Evolutionary conservation across 1,140 invertebrate species (phyloP).

Genomic region (Eueides isabella): DNA sequence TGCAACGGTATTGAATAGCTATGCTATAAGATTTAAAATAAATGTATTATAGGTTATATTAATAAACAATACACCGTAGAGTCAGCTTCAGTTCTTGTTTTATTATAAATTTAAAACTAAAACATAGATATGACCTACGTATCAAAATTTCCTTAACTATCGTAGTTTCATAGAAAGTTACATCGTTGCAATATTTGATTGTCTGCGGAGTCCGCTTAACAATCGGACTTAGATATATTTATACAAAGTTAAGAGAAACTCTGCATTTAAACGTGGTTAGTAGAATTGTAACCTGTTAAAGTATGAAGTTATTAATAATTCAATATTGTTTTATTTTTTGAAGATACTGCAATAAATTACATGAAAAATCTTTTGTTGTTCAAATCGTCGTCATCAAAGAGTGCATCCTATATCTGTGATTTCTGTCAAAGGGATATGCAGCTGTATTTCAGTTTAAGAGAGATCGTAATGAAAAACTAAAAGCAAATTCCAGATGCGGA

Average conservation of each 20-base stretch:
- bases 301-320: neutral
- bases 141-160: neutral
- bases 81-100: neutral
- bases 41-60: no score
- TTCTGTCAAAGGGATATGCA: neutral
- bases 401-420: neutral
- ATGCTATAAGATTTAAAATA: neutral
- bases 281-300: neutral
- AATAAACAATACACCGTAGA: neutral
- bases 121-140: neutral
- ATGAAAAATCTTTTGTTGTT: neutral
- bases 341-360: no score
- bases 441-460: neutral
- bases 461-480: neutral
- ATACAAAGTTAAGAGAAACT: neutral
- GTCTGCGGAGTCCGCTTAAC: neutral
- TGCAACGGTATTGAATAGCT: neutral
- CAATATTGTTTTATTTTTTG: no score
- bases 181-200: neutral
- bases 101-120: neutral
- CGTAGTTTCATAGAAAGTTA: neutral
- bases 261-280: neutral
- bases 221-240: neutral
- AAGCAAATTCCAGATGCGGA: neutral
- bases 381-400: neutral